A percentile compares a stretch with the other conserved stretches of the same genome.
Evolutionary conservation across 2,888 invertebrate species (phyloP).

Genomic region (Harpalus rufipes): DNA sequence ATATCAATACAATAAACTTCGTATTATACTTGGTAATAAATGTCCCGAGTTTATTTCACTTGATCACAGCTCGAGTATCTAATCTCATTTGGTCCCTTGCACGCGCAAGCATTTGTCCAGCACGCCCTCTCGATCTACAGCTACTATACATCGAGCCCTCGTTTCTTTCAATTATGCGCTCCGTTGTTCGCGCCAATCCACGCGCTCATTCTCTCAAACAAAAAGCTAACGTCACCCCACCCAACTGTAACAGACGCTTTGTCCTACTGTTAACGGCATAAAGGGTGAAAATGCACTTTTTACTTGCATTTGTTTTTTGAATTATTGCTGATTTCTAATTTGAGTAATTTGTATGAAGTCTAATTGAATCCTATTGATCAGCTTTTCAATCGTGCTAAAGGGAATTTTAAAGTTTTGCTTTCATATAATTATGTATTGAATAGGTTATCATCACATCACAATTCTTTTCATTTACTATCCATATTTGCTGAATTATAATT

Average conservation of each 20-base stretch:
- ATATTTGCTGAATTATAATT: no score
- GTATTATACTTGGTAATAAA: background rate
- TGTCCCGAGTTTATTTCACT: conserved; percentile 37
- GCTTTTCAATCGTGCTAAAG: background rate
- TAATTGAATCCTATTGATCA: conserved; percentile 12
- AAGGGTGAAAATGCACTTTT: conserved; percentile 44
- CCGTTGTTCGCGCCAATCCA: conserved; percentile 64
- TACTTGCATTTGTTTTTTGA: conserved; percentile 29
- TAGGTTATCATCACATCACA: background rate
- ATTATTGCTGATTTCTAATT: conserved; percentile 37
- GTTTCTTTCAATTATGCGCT: conserved; percentile 60
- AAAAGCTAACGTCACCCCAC: conserved; percentile 47
- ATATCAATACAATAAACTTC: background rate
- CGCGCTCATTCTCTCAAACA: conserved; percentile 50
- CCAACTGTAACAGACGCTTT: conserved; percentile 36
- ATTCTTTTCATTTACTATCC: no score
- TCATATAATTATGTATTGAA: background rate
- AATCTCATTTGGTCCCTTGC: conserved; percentile 21
- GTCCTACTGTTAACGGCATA: conserved; percentile 40
- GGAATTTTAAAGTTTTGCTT: background rate
- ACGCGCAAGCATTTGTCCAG: conserved; percentile 35
- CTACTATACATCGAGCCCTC: conserved; percentile 21
- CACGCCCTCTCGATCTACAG: conserved; percentile 33
- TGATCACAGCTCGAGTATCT: conserved; percentile 19
- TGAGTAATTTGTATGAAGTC: conserved; percentile 2